Conservation (phyloP, 2,888 invertebrate species). For the Hartigia nigra region DNA sequence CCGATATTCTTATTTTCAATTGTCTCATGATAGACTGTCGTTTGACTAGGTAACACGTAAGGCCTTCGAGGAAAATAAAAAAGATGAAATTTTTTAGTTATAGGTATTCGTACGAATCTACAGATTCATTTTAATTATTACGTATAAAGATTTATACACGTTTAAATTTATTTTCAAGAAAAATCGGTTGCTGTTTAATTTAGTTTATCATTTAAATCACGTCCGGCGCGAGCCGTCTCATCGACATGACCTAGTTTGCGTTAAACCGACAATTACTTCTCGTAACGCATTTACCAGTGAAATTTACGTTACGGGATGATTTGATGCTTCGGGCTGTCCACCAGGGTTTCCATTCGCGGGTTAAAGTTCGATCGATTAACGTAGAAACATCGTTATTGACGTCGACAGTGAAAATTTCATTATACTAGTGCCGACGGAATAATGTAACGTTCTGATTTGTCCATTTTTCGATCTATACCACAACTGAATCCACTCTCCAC, state of each 20-base stretch:
- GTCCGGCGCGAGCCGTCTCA: background rate
- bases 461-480: background rate
- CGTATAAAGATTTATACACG: background rate
- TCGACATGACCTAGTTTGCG: slow-evolving; percentile 13
- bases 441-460: background rate
- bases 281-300: slow-evolving; percentile 23
- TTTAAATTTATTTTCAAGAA: background rate
- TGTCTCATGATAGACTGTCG: no score
- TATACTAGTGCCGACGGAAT: background rate
- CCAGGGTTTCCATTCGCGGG: background rate
- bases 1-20: no score
- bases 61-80: no score
- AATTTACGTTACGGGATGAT: background rate
- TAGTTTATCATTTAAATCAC: background rate
- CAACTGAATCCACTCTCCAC: background rate
- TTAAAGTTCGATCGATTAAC: background rate
- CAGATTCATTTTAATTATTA: background rate
- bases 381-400: background rate
- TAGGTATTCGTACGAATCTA: background rate
- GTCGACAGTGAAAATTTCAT: background rate
- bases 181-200: background rate
- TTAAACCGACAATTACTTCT: slow-evolving; percentile 25
- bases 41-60: no score
- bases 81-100: background rate
- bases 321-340: background rate